phyloP scores from a whole-genome alignment of 2,113 vertebrate species.

The Chinchilla lanigera region DNA sequence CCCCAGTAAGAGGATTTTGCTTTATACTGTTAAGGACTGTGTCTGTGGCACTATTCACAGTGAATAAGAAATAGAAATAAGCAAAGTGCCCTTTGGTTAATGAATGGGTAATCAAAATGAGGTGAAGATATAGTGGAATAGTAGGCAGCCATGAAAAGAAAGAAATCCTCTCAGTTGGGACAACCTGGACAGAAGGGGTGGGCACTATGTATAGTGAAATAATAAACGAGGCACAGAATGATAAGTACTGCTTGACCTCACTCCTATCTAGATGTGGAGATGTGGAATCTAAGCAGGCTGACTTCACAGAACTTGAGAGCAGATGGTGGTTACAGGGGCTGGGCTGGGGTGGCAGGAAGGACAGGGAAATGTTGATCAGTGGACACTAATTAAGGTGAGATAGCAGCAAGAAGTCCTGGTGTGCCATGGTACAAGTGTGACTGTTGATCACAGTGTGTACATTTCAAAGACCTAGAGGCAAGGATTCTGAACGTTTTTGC shows the following conservation, averaged over 20 bases:
- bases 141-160: background rate
- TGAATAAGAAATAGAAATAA: background rate
- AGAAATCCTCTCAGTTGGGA: background rate
- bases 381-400: background rate
- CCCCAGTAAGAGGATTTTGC: background rate
- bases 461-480: background rate
- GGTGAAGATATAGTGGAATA: background rate
- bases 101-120: background rate
- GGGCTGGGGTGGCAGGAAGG: background rate
- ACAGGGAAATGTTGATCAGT: background rate
- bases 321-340: background rate
- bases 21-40: background rate
- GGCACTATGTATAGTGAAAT: background rate
- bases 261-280: background rate
- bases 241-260: background rate
- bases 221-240: background rate
- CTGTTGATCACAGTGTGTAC: background rate
- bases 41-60: background rate
- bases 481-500: background rate
- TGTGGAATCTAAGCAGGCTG: background rate
- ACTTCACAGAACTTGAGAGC: background rate
- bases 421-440: background rate
- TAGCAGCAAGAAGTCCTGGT: background rate
- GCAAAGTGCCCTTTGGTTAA: background rate
- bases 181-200: background rate